phyloP scores from a whole-genome alignment of 1,140 invertebrate genomes.

The Dendroctonus valens region DNA sequence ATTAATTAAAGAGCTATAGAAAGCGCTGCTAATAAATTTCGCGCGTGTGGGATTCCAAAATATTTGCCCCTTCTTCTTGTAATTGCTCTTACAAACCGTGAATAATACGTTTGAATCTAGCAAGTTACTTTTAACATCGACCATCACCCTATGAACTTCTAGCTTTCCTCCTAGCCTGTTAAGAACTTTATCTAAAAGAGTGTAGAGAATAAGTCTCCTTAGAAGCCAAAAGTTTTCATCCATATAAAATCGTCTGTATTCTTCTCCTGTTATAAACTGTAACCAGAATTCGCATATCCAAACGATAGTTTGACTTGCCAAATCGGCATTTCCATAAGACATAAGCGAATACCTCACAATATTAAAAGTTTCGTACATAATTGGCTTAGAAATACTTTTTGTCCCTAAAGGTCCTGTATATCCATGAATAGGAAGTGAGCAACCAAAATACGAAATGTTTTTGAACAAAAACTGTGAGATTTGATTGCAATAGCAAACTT shows the following conservation, averaged over 20 bases:
- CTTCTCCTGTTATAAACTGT: too few relatives aligned
- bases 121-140: too few relatives aligned
- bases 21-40: slow-evolving; percentile 29
- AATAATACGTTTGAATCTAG: too few relatives aligned
- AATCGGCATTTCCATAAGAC: slow-evolving; percentile 20
- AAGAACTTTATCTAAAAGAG: slow-evolving; percentile 39
- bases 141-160: slow-evolving; percentile 17
- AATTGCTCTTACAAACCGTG: slow-evolving; percentile 32
- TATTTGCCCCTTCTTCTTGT: slow-evolving; percentile 38
- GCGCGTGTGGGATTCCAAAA: slow-evolving; percentile 37
- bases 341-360: slow-evolving; percentile 31
- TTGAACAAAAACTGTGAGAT: slow-evolving; percentile 38
- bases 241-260: too few relatives aligned
- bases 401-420: too few relatives aligned
- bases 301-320: slow-evolving; percentile 31
- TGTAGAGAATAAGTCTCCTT: slow-evolving; percentile 57
- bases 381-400: too few relatives aligned
- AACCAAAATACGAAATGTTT: too few relatives aligned
- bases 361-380: too few relatives aligned
- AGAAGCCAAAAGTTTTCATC: slow-evolving; percentile 76
- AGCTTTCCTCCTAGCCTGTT: slow-evolving; percentile 32
- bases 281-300: slow-evolving; percentile 45
- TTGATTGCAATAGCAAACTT: too few relatives aligned
- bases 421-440: too few relatives aligned
- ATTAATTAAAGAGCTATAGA: slow-evolving; percentile 39